A percentile compares a stretch with the other conserved stretches of the same genome.
Conservation (phyloP, 2,113 vertebrate species). For the Glareola pratincola region DNA sequence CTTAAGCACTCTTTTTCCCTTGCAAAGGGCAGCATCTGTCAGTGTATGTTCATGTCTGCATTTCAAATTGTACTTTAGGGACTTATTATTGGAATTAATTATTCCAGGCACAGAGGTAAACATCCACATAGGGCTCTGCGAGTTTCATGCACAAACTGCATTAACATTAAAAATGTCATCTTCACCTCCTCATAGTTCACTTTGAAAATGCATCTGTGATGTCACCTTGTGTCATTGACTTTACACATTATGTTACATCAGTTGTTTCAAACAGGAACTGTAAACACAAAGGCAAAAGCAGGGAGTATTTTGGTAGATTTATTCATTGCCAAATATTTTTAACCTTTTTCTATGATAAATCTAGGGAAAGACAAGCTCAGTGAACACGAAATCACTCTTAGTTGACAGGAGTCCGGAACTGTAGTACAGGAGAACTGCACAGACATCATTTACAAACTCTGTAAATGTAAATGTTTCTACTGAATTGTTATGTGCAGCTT, state of each 20-base stretch:
- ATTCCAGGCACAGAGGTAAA: not conserved
- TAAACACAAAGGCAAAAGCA: not conserved
- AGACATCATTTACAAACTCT: not conserved
- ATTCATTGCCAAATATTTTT: not conserved
- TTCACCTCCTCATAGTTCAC: not conserved
- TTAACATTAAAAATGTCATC: not conserved
- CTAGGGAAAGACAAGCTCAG: not conserved
- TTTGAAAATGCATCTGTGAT: not conserved
- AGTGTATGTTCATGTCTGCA: not conserved
- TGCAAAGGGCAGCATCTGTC: not conserved
- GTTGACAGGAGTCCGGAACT: not conserved
- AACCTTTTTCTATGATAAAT: not conserved
- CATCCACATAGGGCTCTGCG: not conserved
- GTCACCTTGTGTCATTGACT: not conserved
- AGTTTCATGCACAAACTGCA: not conserved
- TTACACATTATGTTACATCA: not conserved
- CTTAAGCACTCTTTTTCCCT: not conserved
- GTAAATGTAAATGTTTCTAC: not conserved
- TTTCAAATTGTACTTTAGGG: not conserved
- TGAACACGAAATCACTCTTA: not conserved
- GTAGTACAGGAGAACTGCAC: not conserved
- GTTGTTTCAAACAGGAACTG: not conserved
- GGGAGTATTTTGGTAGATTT: not conserved
- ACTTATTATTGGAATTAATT: not conserved
- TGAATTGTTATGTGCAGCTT: not conserved